phyloP scores from a whole-genome alignment of 2,797 vertebrate genomes.

The Leuciscus waleckii region DNA sequence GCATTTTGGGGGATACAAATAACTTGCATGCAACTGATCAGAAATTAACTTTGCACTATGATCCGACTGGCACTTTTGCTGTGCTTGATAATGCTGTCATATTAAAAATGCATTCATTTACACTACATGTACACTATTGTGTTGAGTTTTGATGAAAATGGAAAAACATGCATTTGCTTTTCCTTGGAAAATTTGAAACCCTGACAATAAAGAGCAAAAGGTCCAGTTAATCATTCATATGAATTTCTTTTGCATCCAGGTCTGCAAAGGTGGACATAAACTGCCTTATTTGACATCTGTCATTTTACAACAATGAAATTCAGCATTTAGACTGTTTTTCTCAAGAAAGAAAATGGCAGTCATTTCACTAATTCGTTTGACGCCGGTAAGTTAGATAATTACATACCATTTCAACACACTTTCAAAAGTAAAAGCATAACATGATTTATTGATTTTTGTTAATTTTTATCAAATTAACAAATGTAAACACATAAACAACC shows the following conservation, averaged over 20 bases:
- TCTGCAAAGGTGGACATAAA: neutral
- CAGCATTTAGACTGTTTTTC: neutral
- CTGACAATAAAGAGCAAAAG: neutral
- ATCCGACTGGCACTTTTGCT: neutral
- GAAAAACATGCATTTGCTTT: neutral
- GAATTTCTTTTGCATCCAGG: neutral
- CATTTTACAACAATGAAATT: neutral
- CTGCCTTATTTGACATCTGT: neutral
- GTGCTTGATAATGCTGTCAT: neutral
- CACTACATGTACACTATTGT: fast-evolving
- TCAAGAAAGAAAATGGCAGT: neutral
- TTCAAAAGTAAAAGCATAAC: neutral
- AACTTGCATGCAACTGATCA: neutral
- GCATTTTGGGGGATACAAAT: neutral
- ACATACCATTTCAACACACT: neutral
- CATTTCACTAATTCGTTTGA: neutral
- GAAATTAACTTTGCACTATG: neutral
- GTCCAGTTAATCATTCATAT: neutral
- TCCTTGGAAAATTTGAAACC: neutral
- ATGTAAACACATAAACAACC: neutral
- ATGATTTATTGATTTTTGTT: too few species aligned
- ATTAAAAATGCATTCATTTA: neutral
- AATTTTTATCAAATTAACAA: neutral
- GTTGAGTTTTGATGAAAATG: neutral
- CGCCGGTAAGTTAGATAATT: neutral